Evolutionary conservation across 2,113 vertebrate species (phyloP), one percentile per base, ranked within the genome.

Genomic region (Hemichromis elongatus): DNA sequence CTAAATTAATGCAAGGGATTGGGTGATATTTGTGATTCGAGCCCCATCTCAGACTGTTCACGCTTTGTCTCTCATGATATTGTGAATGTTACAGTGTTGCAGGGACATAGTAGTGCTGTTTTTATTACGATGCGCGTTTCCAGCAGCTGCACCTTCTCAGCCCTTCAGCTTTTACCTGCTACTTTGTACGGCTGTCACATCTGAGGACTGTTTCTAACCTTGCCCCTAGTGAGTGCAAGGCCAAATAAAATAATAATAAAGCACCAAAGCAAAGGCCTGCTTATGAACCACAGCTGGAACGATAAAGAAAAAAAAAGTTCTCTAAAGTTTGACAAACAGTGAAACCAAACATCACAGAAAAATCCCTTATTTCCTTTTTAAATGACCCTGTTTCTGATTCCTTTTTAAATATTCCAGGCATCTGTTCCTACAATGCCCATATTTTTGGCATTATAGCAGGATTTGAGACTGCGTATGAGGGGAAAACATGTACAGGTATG

Each of bases 141-240:
- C 79, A 85, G 35, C 85, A 77, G 59, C 81, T 83, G 84, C 89
- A 90, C 79, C 79, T 86, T 87, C 86, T 80, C 40, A 5, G 50
- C 78, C 89, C 80, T 19, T 3, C 10, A 11, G 84, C 87, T 84
- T 89, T 84, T 85, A 92, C 83, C 86, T 91, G 85, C 81, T 92
- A 57, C 89, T 94, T 87, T 47, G 70, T 84, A 93, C 88, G 84
- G 80, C 63, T 50, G 78, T 88, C 89, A 89, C 90, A 92, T 73
- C 57, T 63, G 42, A 45, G 16, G 40, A 78, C 24, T 75, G 42
- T 81, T 88, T 56, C 86, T 86, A 57, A 47, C 66, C 10, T 70
- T 12, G 11, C 56, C 89, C 82, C 28, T 12, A 16, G 78, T 52
- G 80, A 86, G 79, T 59, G 87, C 75, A 53, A 80, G 26, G 80